Conservation (phyloP, 2,888 invertebrate species). For the Folsomia candida region DNA sequence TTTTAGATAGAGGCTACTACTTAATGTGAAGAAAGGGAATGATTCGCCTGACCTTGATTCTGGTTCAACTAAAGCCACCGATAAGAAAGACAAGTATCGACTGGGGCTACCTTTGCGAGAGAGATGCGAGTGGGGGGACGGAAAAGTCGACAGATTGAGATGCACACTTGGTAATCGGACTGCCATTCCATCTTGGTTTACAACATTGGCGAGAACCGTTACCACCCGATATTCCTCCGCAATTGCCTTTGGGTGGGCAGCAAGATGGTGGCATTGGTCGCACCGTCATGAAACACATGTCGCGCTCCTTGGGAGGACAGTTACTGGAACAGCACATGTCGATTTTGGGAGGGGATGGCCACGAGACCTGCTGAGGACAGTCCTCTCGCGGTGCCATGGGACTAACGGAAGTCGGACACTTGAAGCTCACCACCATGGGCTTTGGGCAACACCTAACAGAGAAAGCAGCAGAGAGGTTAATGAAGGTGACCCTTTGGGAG, state of each 20-base stretch:
- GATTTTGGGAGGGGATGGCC: slow-evolving; percentile 25
- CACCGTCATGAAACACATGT: slow-evolving; percentile 37
- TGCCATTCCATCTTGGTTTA: slow-evolving; percentile 22
- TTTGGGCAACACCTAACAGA: slow-evolving; percentile 26
- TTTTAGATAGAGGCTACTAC: too few relatives aligned
- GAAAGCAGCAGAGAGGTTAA: neutral
- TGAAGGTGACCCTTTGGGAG: too few relatives aligned
- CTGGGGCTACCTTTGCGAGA: slow-evolving; percentile 21
- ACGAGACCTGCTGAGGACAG: slow-evolving; percentile 33
- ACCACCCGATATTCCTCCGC: slow-evolving; percentile 10
- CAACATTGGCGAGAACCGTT: slow-evolving; percentile 13
- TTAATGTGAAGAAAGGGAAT: neutral
- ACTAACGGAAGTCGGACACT: slow-evolving; percentile 30
- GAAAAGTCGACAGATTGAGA: slow-evolving; percentile 23
- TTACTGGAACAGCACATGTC: slow-evolving; percentile 35
- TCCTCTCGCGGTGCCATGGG: slow-evolving; percentile 32
- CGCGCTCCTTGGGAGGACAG: slow-evolving; percentile 33
- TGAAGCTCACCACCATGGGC: slow-evolving; percentile 38
- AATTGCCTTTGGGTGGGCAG: slow-evolving; percentile 24
- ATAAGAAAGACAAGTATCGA: neutral
- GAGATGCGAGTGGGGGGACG: slow-evolving; percentile 20
- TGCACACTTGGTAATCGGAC: too few relatives aligned
- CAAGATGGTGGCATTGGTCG: slow-evolving; percentile 34
- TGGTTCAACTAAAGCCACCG: neutral
- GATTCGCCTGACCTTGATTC: neutral